Base-by-base conservation (phyloP, 2,888 invertebrate genomes). In the Tryphoninae sp. region DNA sequence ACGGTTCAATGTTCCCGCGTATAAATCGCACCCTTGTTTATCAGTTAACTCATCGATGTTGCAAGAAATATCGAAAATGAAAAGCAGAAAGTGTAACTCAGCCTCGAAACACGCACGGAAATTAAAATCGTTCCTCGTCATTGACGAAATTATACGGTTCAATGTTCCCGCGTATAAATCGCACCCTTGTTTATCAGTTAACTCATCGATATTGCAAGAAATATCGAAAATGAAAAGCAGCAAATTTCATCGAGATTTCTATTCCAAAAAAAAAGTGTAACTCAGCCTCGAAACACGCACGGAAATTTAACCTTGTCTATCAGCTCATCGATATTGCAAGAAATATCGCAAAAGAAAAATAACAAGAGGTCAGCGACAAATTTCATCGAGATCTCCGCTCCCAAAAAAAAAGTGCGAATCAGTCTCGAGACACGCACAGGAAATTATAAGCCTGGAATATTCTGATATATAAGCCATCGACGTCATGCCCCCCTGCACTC, bases 391-490 rank as follows among this genome's bases (percentile, higher is more conserved):
- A 45, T 45, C 0, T 45, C 45, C 2, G 9, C 9, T 45, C 45
- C 19, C 55, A 8, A 19, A 19, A 19, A 19, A 55, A 55, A 55
- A n/a, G 19, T 55, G 22, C n/a, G 19, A 19, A 16, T 55, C 19
- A 19, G 19, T 2, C 53, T 16, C 2, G 55, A 55, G 55, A 55
- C 19, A 16, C 55, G 55, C 19, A 19, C 9, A 19, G 19, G 16
- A 67, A 75, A 78, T 67, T 75, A 75, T 65, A 75, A 59, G 59
- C 59, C 68, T 42, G 58, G 33, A 23, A 68, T 64, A 51, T 19
- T 42, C 8, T 19, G 55, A 19, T 33, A 33, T 33, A 33, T 33
- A 33, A 33, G 33, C 33, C 6, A 33, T 33, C 55, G 40, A 55
- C 49, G 42, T 53, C 22, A n/a, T n/a, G 49, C 33, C 6, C 6